phyloP scores from a whole-genome alignment of 1,140 invertebrate genomes.

The Pissodes strobi region DNA sequence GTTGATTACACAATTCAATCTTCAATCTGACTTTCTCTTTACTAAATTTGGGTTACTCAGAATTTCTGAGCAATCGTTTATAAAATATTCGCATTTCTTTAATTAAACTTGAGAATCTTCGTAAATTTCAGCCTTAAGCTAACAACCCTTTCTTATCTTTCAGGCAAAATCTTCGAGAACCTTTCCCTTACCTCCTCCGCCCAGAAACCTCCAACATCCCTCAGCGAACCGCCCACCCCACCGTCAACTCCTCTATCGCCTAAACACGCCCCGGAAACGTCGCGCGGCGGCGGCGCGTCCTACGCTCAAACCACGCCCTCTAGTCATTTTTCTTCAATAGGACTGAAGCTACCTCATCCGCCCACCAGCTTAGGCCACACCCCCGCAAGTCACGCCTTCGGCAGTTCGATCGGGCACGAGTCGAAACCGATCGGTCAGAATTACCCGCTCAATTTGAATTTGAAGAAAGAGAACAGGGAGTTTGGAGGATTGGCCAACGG shows the following conservation, averaged over 20 bases:
- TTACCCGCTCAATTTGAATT: constrained; percentile 26
- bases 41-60: no score
- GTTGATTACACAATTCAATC: no score
- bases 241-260: constrained; percentile 54
- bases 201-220: constrained; percentile 38
- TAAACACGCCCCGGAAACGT: constrained; percentile 45
- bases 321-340: constrained; percentile 42
- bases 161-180: constrained; percentile 55
- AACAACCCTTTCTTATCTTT: no score
- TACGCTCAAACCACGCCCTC: constrained; percentile 43
- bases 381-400: not conserved
- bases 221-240: constrained; percentile 53
- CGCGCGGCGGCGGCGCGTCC: constrained; percentile 38
- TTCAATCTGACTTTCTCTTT: no score
- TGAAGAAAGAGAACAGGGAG: constrained; percentile 10
- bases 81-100: no score
- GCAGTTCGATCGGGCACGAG: constrained; percentile 9
- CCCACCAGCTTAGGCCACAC: constrained; percentile 8
- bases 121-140: no score
- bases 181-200: constrained; percentile 45
- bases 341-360: constrained; percentile 41
- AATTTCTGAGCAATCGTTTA: no score
- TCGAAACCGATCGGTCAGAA: not conserved
- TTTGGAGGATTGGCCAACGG: constrained; percentile 22
- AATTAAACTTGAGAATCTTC: no score